A percentile compares a stretch with the other conserved stretches of the same genome.
These are phyloP conservation scores for Varanus komodoensis DNA, from an alignment of 2,113 vertebrate species.

Conservation along the genomic window DNA sequence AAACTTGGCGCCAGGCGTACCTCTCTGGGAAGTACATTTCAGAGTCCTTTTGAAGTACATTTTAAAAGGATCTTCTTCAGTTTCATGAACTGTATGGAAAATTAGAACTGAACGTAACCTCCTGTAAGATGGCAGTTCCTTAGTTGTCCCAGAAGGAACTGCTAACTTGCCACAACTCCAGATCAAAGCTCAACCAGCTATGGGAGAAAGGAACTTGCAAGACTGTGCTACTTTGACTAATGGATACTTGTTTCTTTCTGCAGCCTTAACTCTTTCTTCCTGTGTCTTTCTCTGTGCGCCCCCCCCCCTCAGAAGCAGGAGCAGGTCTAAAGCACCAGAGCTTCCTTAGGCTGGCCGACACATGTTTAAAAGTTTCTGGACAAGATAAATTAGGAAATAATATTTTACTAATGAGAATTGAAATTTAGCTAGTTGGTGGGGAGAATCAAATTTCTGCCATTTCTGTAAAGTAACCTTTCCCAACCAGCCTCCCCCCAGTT, in stretches of 20 bases:
- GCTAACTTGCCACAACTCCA: not conserved
- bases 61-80: too few species aligned
- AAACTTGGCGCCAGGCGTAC: too few species aligned
- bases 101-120: not conserved
- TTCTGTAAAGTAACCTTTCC: not conserved
- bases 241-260: not conserved
- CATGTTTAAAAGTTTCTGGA: not conserved
- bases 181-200: not conserved
- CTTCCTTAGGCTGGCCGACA: too few species aligned
- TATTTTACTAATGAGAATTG: not conserved
- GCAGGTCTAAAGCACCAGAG: not conserved
- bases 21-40: too few species aligned
- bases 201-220: not conserved
- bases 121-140: not conserved
- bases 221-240: not conserved
- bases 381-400: not conserved
- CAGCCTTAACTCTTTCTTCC: not conserved
- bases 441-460: not conserved
- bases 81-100: not conserved
- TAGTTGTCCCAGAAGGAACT: not conserved
- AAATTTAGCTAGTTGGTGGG: not conserved
- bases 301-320: too few species aligned
- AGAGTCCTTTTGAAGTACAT: too few species aligned
- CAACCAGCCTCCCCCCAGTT: too few species aligned
- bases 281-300: not conserved